Conservation (phyloP, 1,140 invertebrate species). For the Drosophila lowei region DNA sequence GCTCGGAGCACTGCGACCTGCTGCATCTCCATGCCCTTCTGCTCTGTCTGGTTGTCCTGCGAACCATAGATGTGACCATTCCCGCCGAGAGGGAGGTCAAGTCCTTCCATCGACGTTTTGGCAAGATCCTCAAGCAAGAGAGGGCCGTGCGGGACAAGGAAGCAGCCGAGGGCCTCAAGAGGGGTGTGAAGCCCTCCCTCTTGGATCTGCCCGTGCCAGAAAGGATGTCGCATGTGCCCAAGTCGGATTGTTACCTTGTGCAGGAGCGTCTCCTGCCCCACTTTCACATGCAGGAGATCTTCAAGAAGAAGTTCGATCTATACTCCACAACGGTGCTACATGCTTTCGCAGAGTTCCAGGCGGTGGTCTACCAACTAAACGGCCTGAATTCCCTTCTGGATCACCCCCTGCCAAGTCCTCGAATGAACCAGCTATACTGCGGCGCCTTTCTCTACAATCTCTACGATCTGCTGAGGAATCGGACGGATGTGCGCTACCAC, state of each 20-base stretch:
- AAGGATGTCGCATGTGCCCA: conserved; percentile 84
- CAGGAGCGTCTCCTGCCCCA: conserved; percentile 86
- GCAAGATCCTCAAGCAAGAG: conserved; percentile 68
- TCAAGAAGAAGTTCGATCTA: conserved; percentile 85
- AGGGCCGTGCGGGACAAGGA: conserved; percentile 61
- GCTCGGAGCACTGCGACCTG: conserved; percentile 84
- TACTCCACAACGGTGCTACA: conserved; percentile 87
- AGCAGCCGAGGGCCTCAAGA: conserved; percentile 49
- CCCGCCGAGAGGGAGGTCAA: conserved; percentile 84
- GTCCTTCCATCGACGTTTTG: conserved; percentile 82
- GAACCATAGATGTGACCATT: conserved; percentile 86
- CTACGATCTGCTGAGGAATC: conserved; percentile 85
- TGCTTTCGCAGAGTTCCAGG: conserved; percentile 89
- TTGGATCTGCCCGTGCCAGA: conserved; percentile 70
- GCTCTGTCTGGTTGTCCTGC: conserved; percentile 85
- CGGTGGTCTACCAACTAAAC: conserved; percentile 86
- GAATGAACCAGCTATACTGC: conserved; percentile 86
- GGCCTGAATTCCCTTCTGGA: conserved; percentile 87
- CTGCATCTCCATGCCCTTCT: conserved; percentile 86
- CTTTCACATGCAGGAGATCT: conserved; percentile 86
- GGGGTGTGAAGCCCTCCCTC: conserved; percentile 46
- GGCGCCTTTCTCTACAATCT: conserved; percentile 91
- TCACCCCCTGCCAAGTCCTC: conserved; percentile 84
- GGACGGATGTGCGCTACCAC: conserved; percentile 84
- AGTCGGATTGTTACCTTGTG: conserved; percentile 86